Base-by-base conservation (phyloP, 2,113 vertebrate species). In the Gorsachius goisagi region DNA sequence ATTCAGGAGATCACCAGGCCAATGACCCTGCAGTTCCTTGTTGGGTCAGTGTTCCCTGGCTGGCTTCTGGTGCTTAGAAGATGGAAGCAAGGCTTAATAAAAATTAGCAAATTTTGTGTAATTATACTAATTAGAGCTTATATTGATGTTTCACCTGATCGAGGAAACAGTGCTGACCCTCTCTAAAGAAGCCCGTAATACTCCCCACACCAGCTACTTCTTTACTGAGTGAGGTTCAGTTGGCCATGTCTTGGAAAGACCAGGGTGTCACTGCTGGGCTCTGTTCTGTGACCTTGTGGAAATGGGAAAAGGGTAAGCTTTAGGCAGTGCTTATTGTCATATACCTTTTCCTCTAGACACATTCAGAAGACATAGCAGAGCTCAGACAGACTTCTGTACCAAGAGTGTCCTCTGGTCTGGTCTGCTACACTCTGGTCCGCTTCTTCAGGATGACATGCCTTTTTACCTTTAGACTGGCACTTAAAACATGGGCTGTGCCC, bases 211-310 rank as follows among this genome's bases (percentile, higher is more conserved):
- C 18, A 59, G 21, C 1, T 66, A 15, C 14, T 24, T 59, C 89
- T 79, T 49, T 44, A 60, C 16, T 12, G 30, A 73, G 8, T 37
- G 17, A 78, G 14, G 4, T 33, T 82, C 56, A 27, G 18, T 6
- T 85, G 58, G 12, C 12, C 21, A 55, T 26, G 12, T 45, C n/a
- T 33, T 62, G 22, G 37, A 32, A 58, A 50, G 26, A n/a, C 17
- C n/a, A 35, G 44, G 9, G 41, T 32, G 14, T 44, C 71, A 24
- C 8, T 2, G 7, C n/a, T 0, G 0, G 52, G 28, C 27, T 77
- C 7, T 58, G 8, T 58, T 55, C 47, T 45, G 27, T 28, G 63
- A 55, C 7, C 14, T 60, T 47, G 20, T 37, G 32, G 35, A 83
- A 67, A 52, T 6, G 14, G 12, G 10, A 59, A 30, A 67, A 85